A percentile compares a stretch with the other conserved stretches of the same genome.
phyloP scores from a whole-genome alignment of 2,888 invertebrate genomes.

The Punctoribates punctum region DNA sequence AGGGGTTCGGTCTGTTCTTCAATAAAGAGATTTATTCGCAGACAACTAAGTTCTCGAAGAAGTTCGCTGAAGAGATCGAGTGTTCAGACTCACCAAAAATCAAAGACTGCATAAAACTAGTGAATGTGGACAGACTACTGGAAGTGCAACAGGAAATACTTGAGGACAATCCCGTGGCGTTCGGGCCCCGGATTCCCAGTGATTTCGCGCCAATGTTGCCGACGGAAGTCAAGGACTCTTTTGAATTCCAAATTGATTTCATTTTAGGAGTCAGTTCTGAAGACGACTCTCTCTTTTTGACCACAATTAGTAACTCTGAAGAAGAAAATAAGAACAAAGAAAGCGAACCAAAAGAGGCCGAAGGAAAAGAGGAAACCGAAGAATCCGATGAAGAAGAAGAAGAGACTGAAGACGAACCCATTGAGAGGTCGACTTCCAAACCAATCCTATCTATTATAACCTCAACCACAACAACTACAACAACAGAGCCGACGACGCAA shows the following conservation, averaged over 20 bases:
- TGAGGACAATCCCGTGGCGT: slow-evolving; percentile 31
- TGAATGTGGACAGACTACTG: slow-evolving; percentile 22
- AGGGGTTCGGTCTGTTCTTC: neutral
- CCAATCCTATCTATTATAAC: neutral
- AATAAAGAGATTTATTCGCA: slow-evolving; percentile 25
- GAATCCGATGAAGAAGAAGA: neutral
- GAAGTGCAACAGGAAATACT: slow-evolving; percentile 22
- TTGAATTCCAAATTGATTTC: slow-evolving; percentile 36
- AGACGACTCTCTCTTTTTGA: slow-evolving; percentile 30
- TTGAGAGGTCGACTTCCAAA: slow-evolving; percentile 19
- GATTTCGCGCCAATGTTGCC: neutral
- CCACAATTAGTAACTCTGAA: neutral
- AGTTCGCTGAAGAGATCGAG: neutral
- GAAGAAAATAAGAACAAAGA: neutral
- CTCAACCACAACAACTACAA: neutral
- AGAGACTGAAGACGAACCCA: neutral
- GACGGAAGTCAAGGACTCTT: neutral
- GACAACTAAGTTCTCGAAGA: neutral
- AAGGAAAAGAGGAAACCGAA: neutral
- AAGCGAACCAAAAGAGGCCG: neutral
- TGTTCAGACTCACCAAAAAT: neutral
- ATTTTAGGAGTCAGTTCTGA: slow-evolving; percentile 29
- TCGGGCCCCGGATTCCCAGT: slow-evolving; percentile 5
- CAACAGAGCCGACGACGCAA: neutral
- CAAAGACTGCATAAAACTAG: neutral